Percentiles rank a stretch among this genome's conserved stretches.
Evolutionary conservation across 1,140 invertebrate species (phyloP).

Genomic region (Vollenhovia emeryi): DNA sequence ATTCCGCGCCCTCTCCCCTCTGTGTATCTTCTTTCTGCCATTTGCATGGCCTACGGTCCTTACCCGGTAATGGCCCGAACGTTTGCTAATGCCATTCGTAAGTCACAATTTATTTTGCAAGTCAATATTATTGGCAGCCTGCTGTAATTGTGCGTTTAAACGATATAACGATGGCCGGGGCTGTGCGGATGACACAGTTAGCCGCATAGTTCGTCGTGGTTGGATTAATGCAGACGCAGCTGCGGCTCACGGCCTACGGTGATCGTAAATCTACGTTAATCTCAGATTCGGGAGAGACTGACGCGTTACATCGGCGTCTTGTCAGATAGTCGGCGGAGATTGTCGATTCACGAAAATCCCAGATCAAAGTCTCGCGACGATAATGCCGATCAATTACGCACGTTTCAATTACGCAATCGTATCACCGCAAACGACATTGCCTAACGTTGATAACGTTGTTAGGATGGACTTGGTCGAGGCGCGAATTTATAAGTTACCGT

Average conservation of each 20-base stretch:
- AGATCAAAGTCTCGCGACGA: not conserved
- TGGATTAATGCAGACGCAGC: constrained; percentile 80
- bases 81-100: constrained; percentile 37
- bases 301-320: constrained; percentile 63
- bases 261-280: constrained; percentile 79
- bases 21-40: not conserved
- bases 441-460: not conserved
- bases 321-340: constrained; percentile 48
- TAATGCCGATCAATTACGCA: not conserved
- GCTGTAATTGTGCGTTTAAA: constrained; percentile 77
- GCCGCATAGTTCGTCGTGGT: constrained; percentile 60
- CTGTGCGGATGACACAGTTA: constrained; percentile 46
- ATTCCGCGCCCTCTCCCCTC: not conserved
- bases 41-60: not conserved
- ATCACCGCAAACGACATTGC: not conserved
- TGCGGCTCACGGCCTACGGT: constrained; percentile 65
- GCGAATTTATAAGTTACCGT: constrained; percentile 32
- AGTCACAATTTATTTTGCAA: constrained; percentile 62
- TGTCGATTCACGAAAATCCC: constrained; percentile 25
- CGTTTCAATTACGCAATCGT: not conserved
- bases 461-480: not conserved
- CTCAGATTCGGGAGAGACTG: constrained; percentile 69
- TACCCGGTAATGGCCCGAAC: constrained; percentile 14
- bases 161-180: constrained; percentile 57
- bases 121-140: constrained; percentile 71